These are phyloP conservation scores for Syncerus caffer DNA, from an alignment of 2,797 vertebrate species.

Conservation along the genomic window DNA sequence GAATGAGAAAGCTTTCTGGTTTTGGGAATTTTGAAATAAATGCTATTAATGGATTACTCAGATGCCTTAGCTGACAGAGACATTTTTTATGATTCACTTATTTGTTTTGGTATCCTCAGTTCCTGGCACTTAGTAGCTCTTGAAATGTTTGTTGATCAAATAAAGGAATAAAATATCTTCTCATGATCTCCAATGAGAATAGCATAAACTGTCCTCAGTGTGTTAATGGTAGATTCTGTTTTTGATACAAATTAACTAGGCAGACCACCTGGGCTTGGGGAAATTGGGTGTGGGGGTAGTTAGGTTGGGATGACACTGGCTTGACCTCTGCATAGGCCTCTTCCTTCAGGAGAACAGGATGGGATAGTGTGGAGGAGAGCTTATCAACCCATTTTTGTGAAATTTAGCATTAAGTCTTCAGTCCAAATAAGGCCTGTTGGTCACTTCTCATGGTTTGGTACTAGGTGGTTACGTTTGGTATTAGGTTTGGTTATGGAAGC, in stretches of 20 bases:
- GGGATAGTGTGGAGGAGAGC: not conserved
- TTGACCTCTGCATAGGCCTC: not conserved
- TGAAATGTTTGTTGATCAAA: not conserved
- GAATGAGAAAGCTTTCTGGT: not conserved
- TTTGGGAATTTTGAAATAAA: conserved; percentile 23
- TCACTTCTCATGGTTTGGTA: not conserved
- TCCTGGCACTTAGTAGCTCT: not conserved
- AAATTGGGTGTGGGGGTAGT: not conserved
- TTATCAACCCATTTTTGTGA: not conserved
- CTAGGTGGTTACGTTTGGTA: not conserved
- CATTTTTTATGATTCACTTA: not conserved
- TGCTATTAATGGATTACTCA: not conserved
- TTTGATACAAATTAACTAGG: not conserved
- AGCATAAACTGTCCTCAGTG: not conserved
- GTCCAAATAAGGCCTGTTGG: not conserved
- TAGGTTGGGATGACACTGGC: not conserved
- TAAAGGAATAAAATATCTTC: not conserved
- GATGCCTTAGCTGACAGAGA: not conserved
- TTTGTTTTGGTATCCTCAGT: not conserved
- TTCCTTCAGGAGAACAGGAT: not conserved
- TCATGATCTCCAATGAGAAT: not conserved
- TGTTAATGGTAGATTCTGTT: not conserved
- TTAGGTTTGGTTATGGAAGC: not conserved
- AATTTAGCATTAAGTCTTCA: not conserved
- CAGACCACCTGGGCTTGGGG: not conserved